Evolutionary conservation across 2,113 vertebrate species (phyloP).

Genomic region (Antechinus stuartii): DNA sequence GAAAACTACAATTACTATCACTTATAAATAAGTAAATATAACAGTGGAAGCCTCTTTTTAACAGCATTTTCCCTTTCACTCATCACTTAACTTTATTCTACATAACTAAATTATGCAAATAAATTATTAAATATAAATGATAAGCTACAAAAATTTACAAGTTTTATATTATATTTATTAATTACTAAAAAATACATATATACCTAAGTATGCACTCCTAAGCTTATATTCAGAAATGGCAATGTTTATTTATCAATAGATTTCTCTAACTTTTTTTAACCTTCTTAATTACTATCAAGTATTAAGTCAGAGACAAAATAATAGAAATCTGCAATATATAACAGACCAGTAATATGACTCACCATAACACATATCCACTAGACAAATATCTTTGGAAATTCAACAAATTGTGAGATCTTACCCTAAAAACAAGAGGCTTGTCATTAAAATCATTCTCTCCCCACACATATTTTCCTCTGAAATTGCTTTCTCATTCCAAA

Average conservation of each 20-base stretch:
- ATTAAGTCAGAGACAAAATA: not conserved
- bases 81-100: not conserved
- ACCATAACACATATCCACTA: slow-evolving; percentile 65
- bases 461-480: slow-evolving; percentile 68
- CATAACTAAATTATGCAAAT: not conserved
- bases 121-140: not conserved
- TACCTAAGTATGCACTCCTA: not conserved
- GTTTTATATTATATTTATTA: not conserved
- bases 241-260: not conserved
- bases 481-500: slow-evolving; percentile 74
- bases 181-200: not conserved
- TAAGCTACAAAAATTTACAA: not conserved
- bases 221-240: not conserved
- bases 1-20: not conserved
- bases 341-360: slow-evolving; percentile 54
- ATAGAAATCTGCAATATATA: slow-evolving; percentile 26
- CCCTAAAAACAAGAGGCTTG: not conserved
- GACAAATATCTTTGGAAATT: slow-evolving; percentile 9
- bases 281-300: not conserved
- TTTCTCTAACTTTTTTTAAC: not conserved
- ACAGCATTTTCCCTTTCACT: not conserved
- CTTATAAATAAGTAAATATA: not conserved
- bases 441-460: slow-evolving; percentile 41
- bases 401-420: too few species aligned
- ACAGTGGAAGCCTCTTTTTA: not conserved